Evolutionary conservation across 2,888 invertebrate species (phyloP).

Genomic region (Cecidostiba fungosa): DNA sequence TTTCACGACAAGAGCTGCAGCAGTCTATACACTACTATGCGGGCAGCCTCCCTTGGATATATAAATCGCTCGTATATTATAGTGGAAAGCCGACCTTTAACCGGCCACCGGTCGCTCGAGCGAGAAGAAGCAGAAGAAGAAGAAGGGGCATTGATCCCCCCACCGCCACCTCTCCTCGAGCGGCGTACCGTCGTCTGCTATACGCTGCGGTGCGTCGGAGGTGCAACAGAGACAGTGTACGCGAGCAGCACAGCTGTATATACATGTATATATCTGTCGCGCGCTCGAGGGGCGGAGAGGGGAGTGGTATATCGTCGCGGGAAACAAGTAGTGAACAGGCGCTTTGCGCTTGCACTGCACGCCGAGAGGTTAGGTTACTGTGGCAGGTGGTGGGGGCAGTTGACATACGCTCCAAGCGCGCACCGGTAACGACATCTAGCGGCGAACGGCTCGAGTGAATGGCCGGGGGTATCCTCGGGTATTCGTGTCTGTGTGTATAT

Average conservation of each 20-base stretch:
- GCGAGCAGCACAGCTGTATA: neutral
- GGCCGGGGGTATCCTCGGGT: neutral
- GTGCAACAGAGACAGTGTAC: constrained; percentile 17
- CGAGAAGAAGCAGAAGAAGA: constrained; percentile 21
- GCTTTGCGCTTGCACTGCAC: constrained; percentile 22
- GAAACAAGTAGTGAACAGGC: constrained; percentile 48
- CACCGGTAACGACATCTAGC: constrained; percentile 2
- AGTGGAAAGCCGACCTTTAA: constrained; percentile 34
- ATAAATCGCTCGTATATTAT: neutral
- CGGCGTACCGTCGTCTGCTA: neutral
- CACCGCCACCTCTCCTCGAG: neutral
- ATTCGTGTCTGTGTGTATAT: neutral
- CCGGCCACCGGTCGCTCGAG: constrained; percentile 26
- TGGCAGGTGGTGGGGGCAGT: neutral
- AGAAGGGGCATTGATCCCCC: constrained; percentile 54
- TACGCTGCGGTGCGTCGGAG: constrained; percentile 8
- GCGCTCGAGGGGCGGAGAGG: neutral
- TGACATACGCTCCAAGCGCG: neutral
- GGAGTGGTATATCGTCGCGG: constrained; percentile 21
- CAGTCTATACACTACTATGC: neutral
- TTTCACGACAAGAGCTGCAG: neutral
- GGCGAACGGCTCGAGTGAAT: neutral
- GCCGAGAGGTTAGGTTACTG: neutral
- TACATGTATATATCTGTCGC: neutral
- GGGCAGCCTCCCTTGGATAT: neutral